phyloP scores from a whole-genome alignment of 37 sponge, comb jelly and placozoan genomes.

The Oscarella lobularis region DNA sequence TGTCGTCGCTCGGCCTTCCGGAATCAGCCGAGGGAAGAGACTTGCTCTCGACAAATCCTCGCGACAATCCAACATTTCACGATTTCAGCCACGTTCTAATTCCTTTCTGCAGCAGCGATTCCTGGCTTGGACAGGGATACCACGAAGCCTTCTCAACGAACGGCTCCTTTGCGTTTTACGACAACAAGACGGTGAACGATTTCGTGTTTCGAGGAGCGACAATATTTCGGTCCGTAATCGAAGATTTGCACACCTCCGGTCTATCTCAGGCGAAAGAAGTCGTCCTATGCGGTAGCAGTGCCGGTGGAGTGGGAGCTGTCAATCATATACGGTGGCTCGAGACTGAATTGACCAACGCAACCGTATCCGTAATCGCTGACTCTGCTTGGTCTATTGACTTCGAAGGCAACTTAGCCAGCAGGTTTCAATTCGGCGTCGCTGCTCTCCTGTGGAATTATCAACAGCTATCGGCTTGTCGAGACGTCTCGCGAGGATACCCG shows the following conservation, averaged over 20 bases:
- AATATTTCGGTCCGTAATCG: not conserved
- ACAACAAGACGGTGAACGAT: not conserved
- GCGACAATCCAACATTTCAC: not conserved
- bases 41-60: not conserved
- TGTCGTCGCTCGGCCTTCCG: conserved; percentile 7
- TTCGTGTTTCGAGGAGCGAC: conserved; percentile 1
- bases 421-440: not conserved
- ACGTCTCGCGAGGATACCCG: conserved; percentile 16
- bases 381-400: conserved; percentile 86
- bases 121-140: not conserved
- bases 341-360: not conserved
- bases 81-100: not conserved
- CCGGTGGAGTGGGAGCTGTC: conserved; percentile 71
- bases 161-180: not conserved
- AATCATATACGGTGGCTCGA: conserved; percentile 43
- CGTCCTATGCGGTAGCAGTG: conserved; percentile 59
- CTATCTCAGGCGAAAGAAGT: too few relatives aligned
- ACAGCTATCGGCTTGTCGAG: conserved; percentile 6
- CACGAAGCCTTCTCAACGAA: not conserved
- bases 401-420: conserved; percentile 5
- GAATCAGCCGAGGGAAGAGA: conserved; percentile 15
- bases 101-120: not conserved
- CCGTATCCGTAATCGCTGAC: conserved; percentile 38
- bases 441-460: not conserved
- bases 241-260: too few relatives aligned